A percentile compares a stretch with the other conserved stretches of the same genome.
These are phyloP conservation scores for Ommatoiulus sabulosus DNA, from an alignment of 2,888 invertebrate genomes.

Conservation along the genomic window DNA sequence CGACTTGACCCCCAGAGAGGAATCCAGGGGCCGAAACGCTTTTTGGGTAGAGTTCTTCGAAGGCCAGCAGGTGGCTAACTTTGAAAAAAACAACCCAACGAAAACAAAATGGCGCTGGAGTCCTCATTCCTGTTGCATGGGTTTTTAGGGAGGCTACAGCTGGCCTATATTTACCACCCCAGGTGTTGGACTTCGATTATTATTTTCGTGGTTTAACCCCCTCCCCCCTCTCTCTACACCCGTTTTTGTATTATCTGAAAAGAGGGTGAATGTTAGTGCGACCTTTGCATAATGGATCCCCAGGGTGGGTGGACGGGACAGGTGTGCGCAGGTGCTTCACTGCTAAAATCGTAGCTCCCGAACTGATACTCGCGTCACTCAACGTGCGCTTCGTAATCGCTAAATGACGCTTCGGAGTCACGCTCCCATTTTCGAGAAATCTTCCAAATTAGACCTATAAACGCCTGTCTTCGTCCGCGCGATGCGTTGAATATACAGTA, in stretches of 20 bases:
- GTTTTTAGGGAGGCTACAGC: neutral
- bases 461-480: too few relatives aligned
- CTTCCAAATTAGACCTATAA: neutral
- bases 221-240: neutral
- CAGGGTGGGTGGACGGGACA: neutral
- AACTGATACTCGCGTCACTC: neutral
- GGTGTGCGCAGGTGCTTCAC: neutral
- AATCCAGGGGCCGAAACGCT: neutral
- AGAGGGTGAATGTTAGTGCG: slow-evolving; percentile 21
- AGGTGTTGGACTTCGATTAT: slow-evolving; percentile 12
- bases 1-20: neutral
- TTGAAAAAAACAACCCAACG: neutral
- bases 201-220: neutral
- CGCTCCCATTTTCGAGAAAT: neutral
- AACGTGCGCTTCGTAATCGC: too few relatives aligned
- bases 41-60: neutral
- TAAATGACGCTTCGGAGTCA: neutral
- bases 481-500: too few relatives aligned
- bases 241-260: too few relatives aligned
- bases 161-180: slow-evolving; percentile 30
- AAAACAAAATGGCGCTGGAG: neutral
- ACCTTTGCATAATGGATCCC: neutral
- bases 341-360: neutral
- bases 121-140: neutral
- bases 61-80: slow-evolving; percentile 12